phyloP scores from a whole-genome alignment of 2,797 vertebrate species.

The Triplophysa yarkandensis region DNA sequence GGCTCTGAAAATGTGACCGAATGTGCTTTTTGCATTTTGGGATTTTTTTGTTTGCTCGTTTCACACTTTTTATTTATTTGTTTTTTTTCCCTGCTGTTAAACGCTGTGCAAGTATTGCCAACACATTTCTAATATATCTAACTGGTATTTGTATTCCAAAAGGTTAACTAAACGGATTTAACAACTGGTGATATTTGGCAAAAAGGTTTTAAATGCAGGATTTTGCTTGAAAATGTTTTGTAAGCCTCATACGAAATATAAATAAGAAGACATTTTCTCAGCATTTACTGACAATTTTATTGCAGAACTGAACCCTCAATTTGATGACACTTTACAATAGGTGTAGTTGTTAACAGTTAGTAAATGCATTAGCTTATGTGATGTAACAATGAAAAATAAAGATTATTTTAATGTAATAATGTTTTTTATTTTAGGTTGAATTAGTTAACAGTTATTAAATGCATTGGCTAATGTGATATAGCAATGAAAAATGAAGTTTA shows the following conservation, averaged over 20 bases:
- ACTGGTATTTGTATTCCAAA: background rate
- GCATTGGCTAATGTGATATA: too few relatives aligned
- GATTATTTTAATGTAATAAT: too few relatives aligned
- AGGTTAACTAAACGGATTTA: background rate
- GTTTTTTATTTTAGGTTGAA: too few relatives aligned
- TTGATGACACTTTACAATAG: too few relatives aligned
- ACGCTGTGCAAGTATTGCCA: conserved; percentile 51
- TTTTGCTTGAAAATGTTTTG: background rate
- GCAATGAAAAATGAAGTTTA: too few relatives aligned
- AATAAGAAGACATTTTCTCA: background rate
- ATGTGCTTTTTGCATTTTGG: conserved; percentile 33
- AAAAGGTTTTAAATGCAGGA: background rate
- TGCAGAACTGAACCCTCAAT: too few relatives aligned
- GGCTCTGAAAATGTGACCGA: conserved; percentile 39
- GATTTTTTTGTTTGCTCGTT: conserved; percentile 39
- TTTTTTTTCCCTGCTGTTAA: conserved; percentile 43
- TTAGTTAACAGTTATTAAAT: too few relatives aligned
- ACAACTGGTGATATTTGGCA: too few relatives aligned
- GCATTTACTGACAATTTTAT: background rate
- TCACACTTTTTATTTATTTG: conserved; percentile 41
- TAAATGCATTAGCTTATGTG: too few relatives aligned
- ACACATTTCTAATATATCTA: conserved; percentile 37
- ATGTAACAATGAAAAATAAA: too few relatives aligned
- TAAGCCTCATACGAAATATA: background rate
- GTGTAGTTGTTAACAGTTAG: too few relatives aligned